Evolutionary conservation across 2,113 vertebrate genomes (phyloP).

Genomic region (Sebastes fasciatus): DNA sequence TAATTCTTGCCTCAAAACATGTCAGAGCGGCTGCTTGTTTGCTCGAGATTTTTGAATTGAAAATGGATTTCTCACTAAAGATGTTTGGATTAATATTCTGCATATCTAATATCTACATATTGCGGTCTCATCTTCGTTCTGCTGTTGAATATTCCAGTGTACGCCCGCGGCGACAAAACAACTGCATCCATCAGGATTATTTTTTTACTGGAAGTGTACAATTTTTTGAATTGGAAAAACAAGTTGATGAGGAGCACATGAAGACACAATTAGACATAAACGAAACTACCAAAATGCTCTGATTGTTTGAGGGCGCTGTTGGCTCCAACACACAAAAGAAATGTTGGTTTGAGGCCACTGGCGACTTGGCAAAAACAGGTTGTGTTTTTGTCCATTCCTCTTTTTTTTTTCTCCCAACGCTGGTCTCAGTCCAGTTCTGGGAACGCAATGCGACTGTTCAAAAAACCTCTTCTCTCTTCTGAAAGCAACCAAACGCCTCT

Average conservation of each 20-base stretch:
- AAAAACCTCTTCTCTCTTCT: conserved; percentile 17
- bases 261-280: conserved; percentile 29
- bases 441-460: conserved; percentile 17
- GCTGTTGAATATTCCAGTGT: conserved; percentile 7
- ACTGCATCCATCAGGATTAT: conserved; percentile 10
- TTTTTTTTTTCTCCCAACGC: conserved; percentile 12
- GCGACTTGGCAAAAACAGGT: conserved; percentile 63
- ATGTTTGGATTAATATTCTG: conserved; percentile 48
- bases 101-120: conserved; percentile 33
- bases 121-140: conserved; percentile 23
- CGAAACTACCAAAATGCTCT: conserved; percentile 29
- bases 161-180: conserved; percentile 5
- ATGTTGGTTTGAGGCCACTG: conserved; percentile 57
- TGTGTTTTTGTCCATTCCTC: conserved; percentile 34
- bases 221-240: conserved; percentile 5
- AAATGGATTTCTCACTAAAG: conserved; percentile 37
- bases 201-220: conserved; percentile 16
- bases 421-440: conserved; percentile 51
- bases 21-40: conserved; percentile 42
- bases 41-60: conserved; percentile 33
- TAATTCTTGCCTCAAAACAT: conserved; percentile 22
- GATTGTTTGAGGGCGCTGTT: conserved; percentile 51
- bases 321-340: conserved; percentile 50
- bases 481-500: conserved; percentile 28
- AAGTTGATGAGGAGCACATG: conserved; percentile 29